Conservation (phyloP, 1,140 invertebrate genomes). For the Drosophila ironensis region DNA sequence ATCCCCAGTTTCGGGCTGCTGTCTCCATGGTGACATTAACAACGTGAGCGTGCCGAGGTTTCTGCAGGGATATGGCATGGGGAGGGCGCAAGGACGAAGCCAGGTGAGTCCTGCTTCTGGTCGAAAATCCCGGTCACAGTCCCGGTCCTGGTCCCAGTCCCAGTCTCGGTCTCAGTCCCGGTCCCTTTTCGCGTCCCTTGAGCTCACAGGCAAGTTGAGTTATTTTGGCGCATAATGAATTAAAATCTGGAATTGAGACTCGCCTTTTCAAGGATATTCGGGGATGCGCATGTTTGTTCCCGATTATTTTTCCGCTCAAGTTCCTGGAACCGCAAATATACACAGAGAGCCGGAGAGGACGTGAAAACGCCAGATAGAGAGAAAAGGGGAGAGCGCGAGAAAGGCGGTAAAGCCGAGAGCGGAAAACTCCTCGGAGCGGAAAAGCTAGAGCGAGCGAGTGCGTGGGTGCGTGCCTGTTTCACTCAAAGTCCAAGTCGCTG, state of each 20-base stretch:
- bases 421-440: conserved; percentile 5
- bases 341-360: neutral
- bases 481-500: conserved; percentile 63
- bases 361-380: conserved; percentile 2
- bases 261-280: conserved; percentile 71
- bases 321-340: conserved; percentile 49
- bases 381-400: neutral
- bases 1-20: conserved; percentile 27
- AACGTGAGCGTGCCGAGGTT: conserved; percentile 32
- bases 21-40: conserved; percentile 77
- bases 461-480: conserved; percentile 50
- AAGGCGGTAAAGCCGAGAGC: conserved; percentile 2
- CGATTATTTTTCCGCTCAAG: conserved; percentile 67
- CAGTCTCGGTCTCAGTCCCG: neutral
- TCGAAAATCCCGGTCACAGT: neutral
- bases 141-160: neutral
- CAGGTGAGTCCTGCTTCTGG: conserved; percentile 49
- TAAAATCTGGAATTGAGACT: conserved; percentile 66
- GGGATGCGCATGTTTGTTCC: conserved; percentile 79
- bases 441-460: conserved; percentile 1
- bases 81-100: neutral
- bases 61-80: neutral
- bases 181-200: conserved; percentile 4
- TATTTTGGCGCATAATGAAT: conserved; percentile 68
- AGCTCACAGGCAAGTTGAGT: conserved; percentile 43